Conservation (phyloP, 2,888 invertebrate genomes). For the Myopa tessellatipennis region DNA sequence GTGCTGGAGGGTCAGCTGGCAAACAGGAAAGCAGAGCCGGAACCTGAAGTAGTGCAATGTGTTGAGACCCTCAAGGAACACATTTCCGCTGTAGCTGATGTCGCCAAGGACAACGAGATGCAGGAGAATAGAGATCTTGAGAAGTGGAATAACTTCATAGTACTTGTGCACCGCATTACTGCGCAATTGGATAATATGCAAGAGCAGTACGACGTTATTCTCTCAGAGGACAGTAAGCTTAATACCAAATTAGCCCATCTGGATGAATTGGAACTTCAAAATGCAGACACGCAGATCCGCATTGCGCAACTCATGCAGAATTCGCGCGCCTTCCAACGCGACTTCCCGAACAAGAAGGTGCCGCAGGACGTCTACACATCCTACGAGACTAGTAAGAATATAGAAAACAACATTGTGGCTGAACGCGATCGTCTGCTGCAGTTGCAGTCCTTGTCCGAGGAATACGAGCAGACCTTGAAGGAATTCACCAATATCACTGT, state of each 20-base stretch:
- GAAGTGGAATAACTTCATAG: slow-evolving; percentile 79
- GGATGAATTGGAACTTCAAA: slow-evolving; percentile 77
- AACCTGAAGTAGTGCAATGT: slow-evolving; percentile 71
- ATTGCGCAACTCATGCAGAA: slow-evolving; percentile 74
- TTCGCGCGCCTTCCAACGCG: slow-evolving; percentile 74
- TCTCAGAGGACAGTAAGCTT: slow-evolving; percentile 73
- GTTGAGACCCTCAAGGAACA: slow-evolving; percentile 75
- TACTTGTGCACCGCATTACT: slow-evolving; percentile 71
- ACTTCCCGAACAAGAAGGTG: slow-evolving; percentile 76
- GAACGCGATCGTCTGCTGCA: slow-evolving; percentile 84
- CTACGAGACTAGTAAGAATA: slow-evolving; percentile 76
- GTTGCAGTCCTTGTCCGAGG: slow-evolving; percentile 80
- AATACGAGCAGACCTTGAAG: slow-evolving; percentile 88
- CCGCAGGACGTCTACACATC: slow-evolving; percentile 76
- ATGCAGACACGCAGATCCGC: slow-evolving; percentile 74
- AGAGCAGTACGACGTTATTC: slow-evolving; percentile 58
- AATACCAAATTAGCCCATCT: slow-evolving; percentile 76
- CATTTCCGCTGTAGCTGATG: slow-evolving; percentile 76
- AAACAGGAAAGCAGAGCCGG: slow-evolving; percentile 62
- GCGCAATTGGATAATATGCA: slow-evolving; percentile 57
- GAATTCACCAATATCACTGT: slow-evolving; percentile 89
- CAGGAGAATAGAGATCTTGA: slow-evolving; percentile 73
- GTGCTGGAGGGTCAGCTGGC: slow-evolving; percentile 73
- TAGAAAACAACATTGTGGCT: slow-evolving; percentile 76
- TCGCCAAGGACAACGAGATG: slow-evolving; percentile 73